Percentiles rank a stretch among this genome's conserved stretches.
These are phyloP conservation scores for Cacatua alba DNA, from an alignment of 2,113 vertebrate species.

Conservation along the genomic window DNA sequence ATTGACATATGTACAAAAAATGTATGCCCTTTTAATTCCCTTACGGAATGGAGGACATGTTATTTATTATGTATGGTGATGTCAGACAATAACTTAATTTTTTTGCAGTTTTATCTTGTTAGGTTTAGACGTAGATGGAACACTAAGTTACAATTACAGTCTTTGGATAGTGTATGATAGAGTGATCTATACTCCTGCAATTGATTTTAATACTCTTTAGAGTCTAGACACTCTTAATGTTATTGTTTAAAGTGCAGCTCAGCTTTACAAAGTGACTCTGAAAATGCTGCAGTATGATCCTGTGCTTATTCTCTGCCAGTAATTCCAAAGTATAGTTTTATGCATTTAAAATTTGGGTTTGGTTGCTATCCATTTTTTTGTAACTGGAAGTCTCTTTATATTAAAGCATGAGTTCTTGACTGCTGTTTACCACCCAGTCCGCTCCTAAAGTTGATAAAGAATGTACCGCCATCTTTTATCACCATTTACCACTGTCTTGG, in stretches of 20 bases:
- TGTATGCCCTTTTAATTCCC: neutral
- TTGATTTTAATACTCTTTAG: slow-evolving; percentile 17
- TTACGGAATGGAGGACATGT: neutral
- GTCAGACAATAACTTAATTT: slow-evolving; percentile 33
- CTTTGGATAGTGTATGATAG: neutral
- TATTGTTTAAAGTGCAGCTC: neutral
- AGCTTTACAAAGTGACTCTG: neutral
- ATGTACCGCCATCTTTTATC: neutral
- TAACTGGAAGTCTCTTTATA: neutral
- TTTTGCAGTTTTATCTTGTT: slow-evolving; percentile 36
- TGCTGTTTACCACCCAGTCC: neutral
- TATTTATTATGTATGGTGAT: slow-evolving; percentile 21
- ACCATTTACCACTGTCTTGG: neutral
- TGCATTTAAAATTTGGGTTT: neutral
- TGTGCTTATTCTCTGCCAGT: neutral
- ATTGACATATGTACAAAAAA: neutral
- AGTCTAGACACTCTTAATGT: neutral
- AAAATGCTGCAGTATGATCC: neutral
- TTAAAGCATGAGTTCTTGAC: neutral
- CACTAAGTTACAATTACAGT: neutral
- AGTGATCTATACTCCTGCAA: neutral
- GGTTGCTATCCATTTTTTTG: neutral
- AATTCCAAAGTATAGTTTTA: neutral
- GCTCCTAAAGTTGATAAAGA: neutral
- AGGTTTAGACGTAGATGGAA: neutral